Percentiles rank a stretch among this genome's conserved stretches.
phyloP scores from a whole-genome alignment of 2,888 invertebrate species.

The Nesidiocoris tenuis region DNA sequence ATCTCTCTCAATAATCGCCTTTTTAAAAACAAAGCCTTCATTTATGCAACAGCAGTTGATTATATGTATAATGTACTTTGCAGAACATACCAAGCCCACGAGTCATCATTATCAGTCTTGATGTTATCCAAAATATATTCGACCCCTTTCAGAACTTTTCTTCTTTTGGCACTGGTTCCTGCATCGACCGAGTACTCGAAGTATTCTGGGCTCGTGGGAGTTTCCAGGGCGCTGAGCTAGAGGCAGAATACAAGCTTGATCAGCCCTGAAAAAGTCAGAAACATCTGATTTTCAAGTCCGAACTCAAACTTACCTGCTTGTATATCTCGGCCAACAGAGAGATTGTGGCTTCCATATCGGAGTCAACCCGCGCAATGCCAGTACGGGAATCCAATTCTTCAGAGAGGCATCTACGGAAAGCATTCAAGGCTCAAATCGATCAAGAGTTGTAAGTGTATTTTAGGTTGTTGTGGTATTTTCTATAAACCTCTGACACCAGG shows the following conservation, averaged over 20 bases:
- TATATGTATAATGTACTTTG: no score
- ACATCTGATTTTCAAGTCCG: no score
- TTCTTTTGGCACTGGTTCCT: slow-evolving; percentile 18
- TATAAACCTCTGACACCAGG: no score
- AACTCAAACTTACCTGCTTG: slow-evolving; percentile 10
- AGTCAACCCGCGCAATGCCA: slow-evolving; percentile 10
- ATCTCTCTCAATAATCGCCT: no score
- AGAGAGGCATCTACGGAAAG: slow-evolving; percentile 15
- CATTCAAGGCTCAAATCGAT: no score
- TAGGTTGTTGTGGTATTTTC: no score
- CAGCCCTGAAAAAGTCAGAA: not conserved
- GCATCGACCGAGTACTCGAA: not conserved
- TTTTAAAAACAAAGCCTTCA: no score
- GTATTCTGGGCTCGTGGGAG: not conserved
- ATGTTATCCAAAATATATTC: slow-evolving; percentile 19
- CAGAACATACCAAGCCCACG: slow-evolving; percentile 32
- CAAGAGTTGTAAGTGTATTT: no score
- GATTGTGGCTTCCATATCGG: slow-evolving; percentile 4
- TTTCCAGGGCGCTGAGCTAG: slow-evolving; percentile 3
- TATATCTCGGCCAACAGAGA: slow-evolving; percentile 16
- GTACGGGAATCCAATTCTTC: slow-evolving; percentile 33
- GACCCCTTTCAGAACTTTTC: slow-evolving; percentile 23
- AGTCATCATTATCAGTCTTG: slow-evolving; percentile 12
- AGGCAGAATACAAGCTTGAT: not conserved
- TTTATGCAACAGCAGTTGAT: no score